phyloP scores from a whole-genome alignment of 2,113 vertebrate species.

The Bubo bubo region DNA sequence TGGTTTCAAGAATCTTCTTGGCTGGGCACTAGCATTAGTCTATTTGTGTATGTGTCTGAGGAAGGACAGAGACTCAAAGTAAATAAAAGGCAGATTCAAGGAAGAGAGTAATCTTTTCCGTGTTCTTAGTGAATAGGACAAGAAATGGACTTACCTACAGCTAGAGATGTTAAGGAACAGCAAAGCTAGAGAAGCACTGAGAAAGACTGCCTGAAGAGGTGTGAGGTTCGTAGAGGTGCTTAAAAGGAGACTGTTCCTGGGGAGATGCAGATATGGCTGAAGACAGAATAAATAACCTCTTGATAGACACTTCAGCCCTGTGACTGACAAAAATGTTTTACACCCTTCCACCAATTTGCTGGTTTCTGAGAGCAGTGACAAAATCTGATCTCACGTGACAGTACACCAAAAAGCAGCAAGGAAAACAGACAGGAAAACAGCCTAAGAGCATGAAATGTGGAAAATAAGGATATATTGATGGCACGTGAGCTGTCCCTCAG shows the following conservation, averaged over 20 bases:
- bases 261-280: neutral
- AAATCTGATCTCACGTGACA: neutral
- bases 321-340: neutral
- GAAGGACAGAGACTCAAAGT: neutral
- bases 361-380: neutral
- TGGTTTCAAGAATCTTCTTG: neutral
- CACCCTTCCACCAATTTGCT: neutral
- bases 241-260: neutral
- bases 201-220: neutral
- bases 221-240: neutral
- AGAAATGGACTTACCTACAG: neutral
- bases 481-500: neutral
- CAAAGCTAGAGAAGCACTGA: neutral
- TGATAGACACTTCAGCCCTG: neutral
- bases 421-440: neutral
- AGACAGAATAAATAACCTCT: neutral
- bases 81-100: neutral
- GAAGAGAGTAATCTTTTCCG: neutral
- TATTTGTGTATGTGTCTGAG: neutral
- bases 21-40: neutral
- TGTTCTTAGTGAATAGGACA: neutral
- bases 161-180: neutral
- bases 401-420: neutral
- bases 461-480: neutral
- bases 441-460: neutral